Percentiles rank a stretch among this genome's conserved stretches.
Conservation (phyloP, 1,140 invertebrate genomes). For the Trissolcus basalis region DNA sequence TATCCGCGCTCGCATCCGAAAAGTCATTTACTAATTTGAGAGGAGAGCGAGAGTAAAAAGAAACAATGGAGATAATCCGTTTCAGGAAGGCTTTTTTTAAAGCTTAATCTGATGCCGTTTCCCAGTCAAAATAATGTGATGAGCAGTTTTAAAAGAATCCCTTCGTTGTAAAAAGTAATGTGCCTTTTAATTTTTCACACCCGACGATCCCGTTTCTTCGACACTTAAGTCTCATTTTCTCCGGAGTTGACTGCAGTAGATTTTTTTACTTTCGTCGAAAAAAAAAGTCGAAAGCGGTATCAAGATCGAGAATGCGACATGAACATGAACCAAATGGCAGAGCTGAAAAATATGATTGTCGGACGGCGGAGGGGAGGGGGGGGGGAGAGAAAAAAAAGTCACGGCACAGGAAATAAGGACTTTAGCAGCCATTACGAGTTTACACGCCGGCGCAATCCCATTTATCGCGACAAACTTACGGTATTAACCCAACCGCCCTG, state of each 20-base stretch:
- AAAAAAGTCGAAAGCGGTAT: conserved; percentile 8
- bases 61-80: neutral
- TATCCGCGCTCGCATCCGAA: conserved; percentile 1
- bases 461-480: conserved; percentile 17
- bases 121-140: conserved; percentile 12
- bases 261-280: conserved; percentile 12
- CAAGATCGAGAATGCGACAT: neutral
- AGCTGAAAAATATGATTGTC: neutral
- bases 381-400: no score
- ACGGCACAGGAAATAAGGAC: neutral
- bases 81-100: neutral
- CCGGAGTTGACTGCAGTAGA: conserved; percentile 4
- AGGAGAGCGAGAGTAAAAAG: no score
- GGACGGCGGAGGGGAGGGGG: neutral
- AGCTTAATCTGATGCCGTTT: neutral
- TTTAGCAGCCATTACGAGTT: conserved; percentile 10
- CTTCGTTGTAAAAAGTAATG: conserved; percentile 8
- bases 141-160: conserved; percentile 3
- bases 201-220: conserved; percentile 13
- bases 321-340: neutral
- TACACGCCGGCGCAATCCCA: conserved; percentile 8
- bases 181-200: conserved; percentile 25
- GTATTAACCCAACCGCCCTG: conserved; percentile 29
- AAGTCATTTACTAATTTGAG: conserved; percentile 63
- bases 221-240: conserved; percentile 18